phyloP scores from a whole-genome alignment of 2,113 vertebrate genomes.

The Eonycteris spelaea region DNA sequence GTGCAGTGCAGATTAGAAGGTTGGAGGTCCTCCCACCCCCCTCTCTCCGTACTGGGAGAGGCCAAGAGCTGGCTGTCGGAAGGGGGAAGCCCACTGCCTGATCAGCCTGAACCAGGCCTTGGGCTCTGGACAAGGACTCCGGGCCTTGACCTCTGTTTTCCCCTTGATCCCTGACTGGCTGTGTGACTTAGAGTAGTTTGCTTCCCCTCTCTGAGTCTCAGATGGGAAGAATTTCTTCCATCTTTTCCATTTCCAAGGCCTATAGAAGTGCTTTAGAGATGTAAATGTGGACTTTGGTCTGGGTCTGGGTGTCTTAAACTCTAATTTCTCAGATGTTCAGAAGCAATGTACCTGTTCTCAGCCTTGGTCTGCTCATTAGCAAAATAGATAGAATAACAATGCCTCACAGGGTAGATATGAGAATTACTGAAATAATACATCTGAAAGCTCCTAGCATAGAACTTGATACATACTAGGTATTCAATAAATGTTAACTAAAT shows the following conservation, averaged over 20 bases:
- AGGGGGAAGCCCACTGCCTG: accelerated
- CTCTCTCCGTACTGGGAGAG: neutral
- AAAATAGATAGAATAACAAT: neutral
- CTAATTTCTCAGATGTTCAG: neutral
- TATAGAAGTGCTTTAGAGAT: neutral
- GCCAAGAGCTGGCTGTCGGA: neutral
- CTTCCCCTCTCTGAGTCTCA: neutral
- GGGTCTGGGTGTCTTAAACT: neutral
- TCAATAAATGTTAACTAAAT: neutral
- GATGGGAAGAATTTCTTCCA: neutral
- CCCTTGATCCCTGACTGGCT: neutral
- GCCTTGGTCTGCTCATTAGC: neutral
- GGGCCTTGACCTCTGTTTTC: neutral
- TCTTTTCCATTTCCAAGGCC: neutral
- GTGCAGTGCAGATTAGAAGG: neutral
- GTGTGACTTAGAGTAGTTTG: neutral
- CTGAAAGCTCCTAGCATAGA: neutral
- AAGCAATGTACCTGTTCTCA: neutral
- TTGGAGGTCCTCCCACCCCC: too few species aligned
- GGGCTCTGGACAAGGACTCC: neutral
- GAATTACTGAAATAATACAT: neutral
- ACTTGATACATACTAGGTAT: neutral
- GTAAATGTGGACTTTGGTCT: neutral
- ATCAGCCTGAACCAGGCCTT: too few species aligned
- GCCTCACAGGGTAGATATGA: neutral